These are phyloP conservation scores for Eucidaris tribuloides DNA, from an alignment of 35 echinoderm and acorn worm genomes.

Conservation along the genomic window DNA sequence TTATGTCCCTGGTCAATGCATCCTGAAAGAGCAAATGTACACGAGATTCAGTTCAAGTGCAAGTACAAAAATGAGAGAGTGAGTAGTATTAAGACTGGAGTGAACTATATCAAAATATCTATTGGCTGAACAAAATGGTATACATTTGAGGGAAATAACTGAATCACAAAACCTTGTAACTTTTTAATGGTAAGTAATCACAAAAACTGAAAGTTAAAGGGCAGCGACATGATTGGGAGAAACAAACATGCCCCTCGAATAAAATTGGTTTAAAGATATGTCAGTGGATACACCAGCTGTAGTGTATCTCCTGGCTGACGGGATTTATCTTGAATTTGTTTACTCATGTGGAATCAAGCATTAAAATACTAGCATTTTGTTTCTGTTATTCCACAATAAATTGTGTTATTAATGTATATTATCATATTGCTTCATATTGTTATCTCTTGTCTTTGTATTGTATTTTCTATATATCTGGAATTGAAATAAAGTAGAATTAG, in stretches of 20 bases:
- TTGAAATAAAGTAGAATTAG: not conserved
- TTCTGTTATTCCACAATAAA: not conserved
- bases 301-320: no score
- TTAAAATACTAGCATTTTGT: no score
- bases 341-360: no score
- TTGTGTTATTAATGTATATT: not conserved
- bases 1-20: not conserved
- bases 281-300: no score
- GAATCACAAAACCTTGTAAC: not conserved
- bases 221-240: no score
- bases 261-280: no score
- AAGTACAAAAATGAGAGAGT: not conserved
- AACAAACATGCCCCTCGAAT: no score
- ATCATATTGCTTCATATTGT: not conserved
- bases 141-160: not conserved
- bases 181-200: not conserved
- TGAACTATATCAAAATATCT: not conserved
- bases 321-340: no score
- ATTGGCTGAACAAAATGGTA: not conserved
- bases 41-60: no score
- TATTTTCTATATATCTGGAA: not conserved
- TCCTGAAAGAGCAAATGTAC: slow-evolving; percentile 9
- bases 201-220: not conserved
- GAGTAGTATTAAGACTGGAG: not conserved
- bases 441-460: not conserved